Evolutionary conservation across 1,140 invertebrate genomes (phyloP).

Genomic region (Cotesia glomerata): DNA sequence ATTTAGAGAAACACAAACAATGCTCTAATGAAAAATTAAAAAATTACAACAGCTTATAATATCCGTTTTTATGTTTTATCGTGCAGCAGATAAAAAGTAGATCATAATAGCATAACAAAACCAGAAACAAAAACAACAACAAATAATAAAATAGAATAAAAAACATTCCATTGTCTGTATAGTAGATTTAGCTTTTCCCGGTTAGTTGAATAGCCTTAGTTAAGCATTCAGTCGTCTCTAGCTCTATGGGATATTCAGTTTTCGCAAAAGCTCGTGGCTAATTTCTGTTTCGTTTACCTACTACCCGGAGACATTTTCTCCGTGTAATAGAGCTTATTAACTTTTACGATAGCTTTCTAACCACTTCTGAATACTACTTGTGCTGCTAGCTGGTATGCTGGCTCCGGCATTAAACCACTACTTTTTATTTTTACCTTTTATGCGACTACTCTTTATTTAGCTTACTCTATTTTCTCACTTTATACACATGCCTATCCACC

Average conservation of each 20-base stretch:
- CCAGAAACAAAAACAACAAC: too few relatives aligned
- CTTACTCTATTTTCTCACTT: neutral
- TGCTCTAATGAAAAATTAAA: too few relatives aligned
- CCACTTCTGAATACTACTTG: conserved; percentile 18
- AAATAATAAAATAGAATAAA: too few relatives aligned
- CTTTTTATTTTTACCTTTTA: neutral
- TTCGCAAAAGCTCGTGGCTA: conserved; percentile 25
- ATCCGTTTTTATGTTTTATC: too few relatives aligned
- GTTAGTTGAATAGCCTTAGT: neutral
- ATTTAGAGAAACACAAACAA: too few relatives aligned
- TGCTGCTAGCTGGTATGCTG: neutral
- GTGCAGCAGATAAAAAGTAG: too few relatives aligned
- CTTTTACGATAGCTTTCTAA: conserved; percentile 34
- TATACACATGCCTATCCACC: too few relatives aligned
- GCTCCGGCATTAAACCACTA: conserved; percentile 17
- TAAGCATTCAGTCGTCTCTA: neutral
- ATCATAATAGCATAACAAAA: too few relatives aligned
- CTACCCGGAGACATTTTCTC: conserved; percentile 29
- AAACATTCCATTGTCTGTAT: too few relatives aligned
- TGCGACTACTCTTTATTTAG: neutral
- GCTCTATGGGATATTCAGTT: conserved; percentile 17
- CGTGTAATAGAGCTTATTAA: conserved; percentile 38
- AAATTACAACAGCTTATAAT: too few relatives aligned
- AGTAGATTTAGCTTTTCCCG: neutral
- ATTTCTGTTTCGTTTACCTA: conserved; percentile 33